Base-by-base conservation (phyloP, 2,797 vertebrate species). In the Syncerus caffer region DNA sequence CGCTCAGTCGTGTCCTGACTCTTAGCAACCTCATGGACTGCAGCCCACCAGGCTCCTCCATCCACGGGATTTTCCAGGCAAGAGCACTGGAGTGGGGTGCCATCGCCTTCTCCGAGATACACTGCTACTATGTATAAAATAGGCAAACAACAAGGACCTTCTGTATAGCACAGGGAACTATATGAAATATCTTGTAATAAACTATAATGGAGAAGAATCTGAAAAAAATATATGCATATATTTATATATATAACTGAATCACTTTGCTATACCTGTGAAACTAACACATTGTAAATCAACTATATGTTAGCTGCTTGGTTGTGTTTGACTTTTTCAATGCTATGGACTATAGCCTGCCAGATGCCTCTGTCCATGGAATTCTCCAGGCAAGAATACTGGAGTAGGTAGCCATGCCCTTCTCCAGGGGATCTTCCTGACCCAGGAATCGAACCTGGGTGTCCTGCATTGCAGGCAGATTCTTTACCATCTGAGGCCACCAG, bases 291-390 rank as follows among this genome's bases (percentile, higher is more conserved):
- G 3, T n/a, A 80, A 80, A 53, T 51, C 10, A 80, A 21, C 29
- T 21, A 0, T 21, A 12, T 8, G 64, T 11, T 11, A 10, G 17
- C 5, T 10, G 17, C 9, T 34, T 17, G 1, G n/a, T 34, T 17
- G 2, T 67, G 64, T 21, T n/a, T 67, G 64, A 42, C 71, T 25
- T 71, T 71, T 71, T 12, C 67, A 13, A 3, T 12, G 19, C 67
- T 38, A 14, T 7, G 38, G 38, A 25, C 34, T 42, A 14, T 14
- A 42, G 71, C 6, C 21, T 14, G 21, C 71, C 71, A 42, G 71
- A 42, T 1, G 21, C 71, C 38, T 74, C 21, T 1, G 0, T 74
- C 34, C 67, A 4, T 23, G 67, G 34, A 38, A 25, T 25, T 74
- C 21, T 25, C 67, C 71, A 42, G 71, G 38, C 3, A 74, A 74